Evolutionary conservation across 2,113 vertebrate genomes (phyloP), one percentile per base, ranked within the genome.

Genomic region (Cyrtonyx montezumae): DNA sequence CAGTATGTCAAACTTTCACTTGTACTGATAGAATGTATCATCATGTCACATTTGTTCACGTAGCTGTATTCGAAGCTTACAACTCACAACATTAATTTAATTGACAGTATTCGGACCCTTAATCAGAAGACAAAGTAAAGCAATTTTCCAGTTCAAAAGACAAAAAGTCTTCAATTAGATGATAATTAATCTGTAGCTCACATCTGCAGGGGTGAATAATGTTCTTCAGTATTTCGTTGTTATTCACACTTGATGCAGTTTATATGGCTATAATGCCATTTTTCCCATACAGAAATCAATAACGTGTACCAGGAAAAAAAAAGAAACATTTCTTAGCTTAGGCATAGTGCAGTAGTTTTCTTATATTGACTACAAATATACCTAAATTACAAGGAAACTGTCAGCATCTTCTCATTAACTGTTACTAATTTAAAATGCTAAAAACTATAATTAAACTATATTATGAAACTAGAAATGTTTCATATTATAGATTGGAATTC

Each of bases 391-490:
- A 88, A 90, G 55, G 28, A 65, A 66, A 55, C 15, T 45, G 5
- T 37, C 26, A 28, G 40, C 53, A 32, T 58, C 34, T 70, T 82
- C 28, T 73, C 11, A 73, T 79, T 91, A 82, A 48, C 6, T 23
- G 32, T 0, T 3, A 36, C 20, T 71, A 37, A 68, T 43, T 46
- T 40, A 79, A 79, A 92, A 58, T 30, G 45, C 14, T 18, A 43
- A n/a, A 36, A 11, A 45, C 40, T 36, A 22, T 5, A 45, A 34
- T 16, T 25, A 36, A 2, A 0, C 2, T 45, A 15, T 17, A 13
- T 36, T 36, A 69, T 1, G 2, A 89, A 85, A 32, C 4, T 23
- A n/a, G 20, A 56, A 43, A 32, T 49, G 0, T 16, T 53, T 49
- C 2, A 56, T 61, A n/a, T 23, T 63, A 48, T 73, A 34, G 17